A percentile compares a stretch with the other conserved stretches of the same genome.
Conservation (phyloP, 2,888 invertebrate genomes). For the Sympetrum striolatum region DNA sequence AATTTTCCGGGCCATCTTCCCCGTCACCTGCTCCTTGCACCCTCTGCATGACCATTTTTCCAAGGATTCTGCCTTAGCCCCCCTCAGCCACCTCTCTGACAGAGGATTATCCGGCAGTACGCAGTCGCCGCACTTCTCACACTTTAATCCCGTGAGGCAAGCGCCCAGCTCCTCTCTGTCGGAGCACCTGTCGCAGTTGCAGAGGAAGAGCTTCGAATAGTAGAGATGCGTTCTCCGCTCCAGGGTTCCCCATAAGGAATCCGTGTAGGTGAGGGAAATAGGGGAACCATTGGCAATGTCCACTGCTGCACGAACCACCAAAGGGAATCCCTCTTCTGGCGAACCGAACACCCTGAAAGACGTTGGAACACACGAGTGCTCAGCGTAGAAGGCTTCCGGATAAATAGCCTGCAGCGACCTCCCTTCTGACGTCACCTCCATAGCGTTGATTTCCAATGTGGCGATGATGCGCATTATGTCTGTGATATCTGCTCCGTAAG, state of each 20-base stretch:
- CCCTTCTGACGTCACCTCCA: conserved; percentile 51
- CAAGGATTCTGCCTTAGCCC: conserved; percentile 59
- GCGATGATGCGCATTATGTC: conserved; percentile 50
- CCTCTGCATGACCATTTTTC: conserved; percentile 68
- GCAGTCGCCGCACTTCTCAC: conserved; percentile 59
- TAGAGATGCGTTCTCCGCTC: conserved; percentile 68
- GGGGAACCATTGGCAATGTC: conserved; percentile 68
- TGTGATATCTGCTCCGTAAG: conserved; percentile 38
- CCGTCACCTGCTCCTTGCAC: conserved; percentile 62
- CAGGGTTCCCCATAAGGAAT: conserved; percentile 72
- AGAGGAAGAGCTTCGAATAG: conserved; percentile 73
- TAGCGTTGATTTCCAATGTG: conserved; percentile 51
- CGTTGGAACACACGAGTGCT: conserved; percentile 76
- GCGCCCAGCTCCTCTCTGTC: conserved; percentile 64
- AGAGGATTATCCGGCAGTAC: conserved; percentile 67
- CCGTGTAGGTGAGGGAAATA: conserved; percentile 72
- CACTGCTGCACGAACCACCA: conserved; percentile 68
- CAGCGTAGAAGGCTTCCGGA: conserved; percentile 71
- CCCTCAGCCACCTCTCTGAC: conserved; percentile 48
- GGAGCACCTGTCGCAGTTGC: conserved; percentile 70
- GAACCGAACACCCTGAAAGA: conserved; percentile 65
- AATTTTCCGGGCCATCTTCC: neutral
- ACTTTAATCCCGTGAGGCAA: conserved; percentile 46
- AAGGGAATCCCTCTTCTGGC: conserved; percentile 62
- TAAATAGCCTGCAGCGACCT: conserved; percentile 68